These are phyloP conservation scores for Cremastinae sp. DNA, from an alignment of 2,888 invertebrate species.

Conservation along the genomic window DNA sequence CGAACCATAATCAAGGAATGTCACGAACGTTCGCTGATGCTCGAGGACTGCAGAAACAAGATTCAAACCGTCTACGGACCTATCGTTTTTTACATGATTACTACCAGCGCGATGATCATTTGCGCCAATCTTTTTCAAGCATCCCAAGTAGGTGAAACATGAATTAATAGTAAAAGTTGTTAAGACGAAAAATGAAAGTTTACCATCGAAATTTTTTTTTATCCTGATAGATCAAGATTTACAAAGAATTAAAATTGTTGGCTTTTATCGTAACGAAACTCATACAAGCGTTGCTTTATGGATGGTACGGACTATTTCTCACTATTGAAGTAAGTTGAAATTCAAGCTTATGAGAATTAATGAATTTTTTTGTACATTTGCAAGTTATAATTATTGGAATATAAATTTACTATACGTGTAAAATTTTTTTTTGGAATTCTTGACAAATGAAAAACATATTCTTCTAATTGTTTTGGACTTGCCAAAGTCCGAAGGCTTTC, in stretches of 20 bases:
- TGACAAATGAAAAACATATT: not conserved
- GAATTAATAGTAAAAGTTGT: no score
- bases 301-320: conserved; percentile 55
- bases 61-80: conserved; percentile 67
- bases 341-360: not conserved
- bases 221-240: conserved; percentile 31
- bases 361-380: not conserved
- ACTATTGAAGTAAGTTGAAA: conserved; percentile 52
- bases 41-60: conserved; percentile 59
- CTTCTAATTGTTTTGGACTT: not conserved
- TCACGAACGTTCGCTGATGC: conserved; percentile 51
- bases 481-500: conserved; percentile 69
- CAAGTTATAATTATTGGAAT: not conserved
- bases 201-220: not conserved
- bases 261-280: conserved; percentile 52
- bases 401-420: no score
- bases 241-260: conserved; percentile 25
- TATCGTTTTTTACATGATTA: conserved; percentile 65
- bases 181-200: not conserved
- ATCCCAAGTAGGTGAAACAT: conserved; percentile 56
- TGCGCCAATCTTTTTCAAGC: conserved; percentile 69
- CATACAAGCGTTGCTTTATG: conserved; percentile 59
- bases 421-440: no score
- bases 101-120: conserved; percentile 66
- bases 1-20: conserved; percentile 54